Percentiles rank a stretch among this genome's conserved stretches.
These are phyloP conservation scores for Temnothorax ravouxi DNA, from an alignment of 2,888 invertebrate genomes.

Conservation along the genomic window DNA sequence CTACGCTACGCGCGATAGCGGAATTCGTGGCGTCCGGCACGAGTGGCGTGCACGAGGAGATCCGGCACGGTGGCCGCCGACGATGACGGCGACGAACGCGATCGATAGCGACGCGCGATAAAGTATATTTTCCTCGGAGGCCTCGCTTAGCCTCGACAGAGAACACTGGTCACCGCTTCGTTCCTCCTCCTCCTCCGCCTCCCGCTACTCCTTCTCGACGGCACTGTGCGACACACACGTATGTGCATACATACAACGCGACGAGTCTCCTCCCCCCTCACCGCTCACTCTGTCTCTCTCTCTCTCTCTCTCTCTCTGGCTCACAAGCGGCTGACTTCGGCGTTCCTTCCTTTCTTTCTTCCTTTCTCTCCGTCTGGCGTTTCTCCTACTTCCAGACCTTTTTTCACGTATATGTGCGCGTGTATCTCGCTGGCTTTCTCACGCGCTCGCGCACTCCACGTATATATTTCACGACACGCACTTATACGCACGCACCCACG, in stretches of 20 bases:
- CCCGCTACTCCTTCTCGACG: background rate
- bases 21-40: slow-evolving; percentile 18
- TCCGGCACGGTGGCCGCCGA: background rate
- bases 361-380: background rate
- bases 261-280: background rate
- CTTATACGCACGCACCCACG: slow-evolving; percentile 50
- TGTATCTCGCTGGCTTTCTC: slow-evolving; percentile 38
- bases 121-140: background rate
- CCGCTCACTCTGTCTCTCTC: background rate
- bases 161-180: background rate
- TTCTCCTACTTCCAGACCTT: background rate
- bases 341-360: slow-evolving; percentile 10
- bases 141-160: background rate
- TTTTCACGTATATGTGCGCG: background rate
- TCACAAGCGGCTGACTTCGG: background rate
- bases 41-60: background rate
- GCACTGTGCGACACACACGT: slow-evolving; percentile 37
- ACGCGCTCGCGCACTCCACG: slow-evolving; percentile 25
- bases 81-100: background rate
- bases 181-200: background rate
- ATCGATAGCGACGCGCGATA: slow-evolving; percentile 31
- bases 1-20: background rate
- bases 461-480: slow-evolving; percentile 39
- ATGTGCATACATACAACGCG: background rate
- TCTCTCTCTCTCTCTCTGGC: background rate